Conservation (phyloP, 1,140 invertebrate genomes). For the Triops cancriformis region DNA sequence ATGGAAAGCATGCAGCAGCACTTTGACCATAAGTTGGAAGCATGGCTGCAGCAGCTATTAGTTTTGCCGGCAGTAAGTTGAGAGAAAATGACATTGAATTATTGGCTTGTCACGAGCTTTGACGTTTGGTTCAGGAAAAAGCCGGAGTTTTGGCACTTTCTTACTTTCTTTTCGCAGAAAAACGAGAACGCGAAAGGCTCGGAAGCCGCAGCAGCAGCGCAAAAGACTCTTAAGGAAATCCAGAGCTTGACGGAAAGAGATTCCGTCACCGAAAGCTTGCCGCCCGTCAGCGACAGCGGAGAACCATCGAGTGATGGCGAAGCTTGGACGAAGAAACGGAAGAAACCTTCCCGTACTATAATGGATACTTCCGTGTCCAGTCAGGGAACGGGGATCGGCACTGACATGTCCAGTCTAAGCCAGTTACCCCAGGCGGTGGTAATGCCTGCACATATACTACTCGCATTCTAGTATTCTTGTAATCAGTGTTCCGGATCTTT, state of each 20-base stretch:
- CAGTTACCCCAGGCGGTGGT: background rate
- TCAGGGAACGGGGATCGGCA: background rate
- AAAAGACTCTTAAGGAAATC: background rate
- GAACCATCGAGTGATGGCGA: background rate
- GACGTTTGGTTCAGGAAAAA: background rate
- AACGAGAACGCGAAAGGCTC: background rate
- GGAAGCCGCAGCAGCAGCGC: background rate
- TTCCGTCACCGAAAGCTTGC: background rate
- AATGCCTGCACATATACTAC: background rate
- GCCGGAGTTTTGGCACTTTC: background rate
- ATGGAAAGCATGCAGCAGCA: background rate
- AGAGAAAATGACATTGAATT: background rate
- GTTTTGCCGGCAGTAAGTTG: background rate
- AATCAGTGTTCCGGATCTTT: too few relatives aligned
- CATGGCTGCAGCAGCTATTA: background rate
- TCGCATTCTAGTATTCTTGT: too few relatives aligned
- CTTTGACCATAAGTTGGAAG: background rate
- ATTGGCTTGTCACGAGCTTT: background rate
- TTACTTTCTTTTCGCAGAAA: background rate
- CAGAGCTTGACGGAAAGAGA: background rate
- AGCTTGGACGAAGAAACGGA: background rate
- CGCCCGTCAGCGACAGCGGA: background rate
- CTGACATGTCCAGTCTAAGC: background rate
- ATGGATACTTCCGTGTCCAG: background rate
- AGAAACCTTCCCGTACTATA: background rate